These are phyloP conservation scores for Caenorhabditis sp. DNA, from an alignment of 2,888 invertebrate species.

Conservation along the genomic window DNA sequence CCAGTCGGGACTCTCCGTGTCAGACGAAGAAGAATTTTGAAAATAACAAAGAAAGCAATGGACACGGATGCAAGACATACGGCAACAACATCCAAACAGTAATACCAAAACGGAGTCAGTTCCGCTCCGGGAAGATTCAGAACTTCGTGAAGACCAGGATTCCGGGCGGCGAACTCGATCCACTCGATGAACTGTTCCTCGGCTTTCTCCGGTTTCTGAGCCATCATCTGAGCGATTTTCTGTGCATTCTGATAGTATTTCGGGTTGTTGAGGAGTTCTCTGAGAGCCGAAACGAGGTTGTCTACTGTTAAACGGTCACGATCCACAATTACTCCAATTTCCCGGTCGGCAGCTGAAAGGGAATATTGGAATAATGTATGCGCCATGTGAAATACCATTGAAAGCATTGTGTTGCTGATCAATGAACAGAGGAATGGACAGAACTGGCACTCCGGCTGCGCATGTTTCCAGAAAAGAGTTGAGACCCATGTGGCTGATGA, in stretches of 20 bases:
- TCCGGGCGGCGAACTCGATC: constrained; percentile 63
- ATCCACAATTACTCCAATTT: constrained; percentile 52
- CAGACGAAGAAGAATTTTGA: background rate
- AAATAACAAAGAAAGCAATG: constrained; percentile 9
- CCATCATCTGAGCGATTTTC: constrained; percentile 58
- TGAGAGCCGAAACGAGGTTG: constrained; percentile 42
- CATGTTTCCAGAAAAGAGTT: constrained; percentile 71
- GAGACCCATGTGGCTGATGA: constrained; percentile 74
- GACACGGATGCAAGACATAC: background rate
- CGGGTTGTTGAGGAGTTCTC: constrained; percentile 37
- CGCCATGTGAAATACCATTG: constrained; percentile 33
- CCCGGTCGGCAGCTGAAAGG: constrained; percentile 41
- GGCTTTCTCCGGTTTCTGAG: constrained; percentile 49
- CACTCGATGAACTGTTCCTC: constrained; percentile 56
- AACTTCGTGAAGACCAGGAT: constrained; percentile 57
- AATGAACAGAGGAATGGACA: constrained; percentile 71
- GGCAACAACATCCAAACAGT: constrained; percentile 35
- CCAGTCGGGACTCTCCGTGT: constrained; percentile 8
- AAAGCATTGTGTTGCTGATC: constrained; percentile 68
- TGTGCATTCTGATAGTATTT: constrained; percentile 58
- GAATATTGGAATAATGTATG: no score
- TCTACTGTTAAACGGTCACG: constrained; percentile 39
- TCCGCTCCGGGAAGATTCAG: constrained; percentile 54
- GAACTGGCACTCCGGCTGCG: constrained; percentile 69
- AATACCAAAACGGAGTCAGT: constrained; percentile 48